Percentiles rank a stretch among this genome's conserved stretches.
Evolutionary conservation across 53 echinoderm and acorn worm species (phyloP).

Genomic region (Crossaster papposus): DNA sequence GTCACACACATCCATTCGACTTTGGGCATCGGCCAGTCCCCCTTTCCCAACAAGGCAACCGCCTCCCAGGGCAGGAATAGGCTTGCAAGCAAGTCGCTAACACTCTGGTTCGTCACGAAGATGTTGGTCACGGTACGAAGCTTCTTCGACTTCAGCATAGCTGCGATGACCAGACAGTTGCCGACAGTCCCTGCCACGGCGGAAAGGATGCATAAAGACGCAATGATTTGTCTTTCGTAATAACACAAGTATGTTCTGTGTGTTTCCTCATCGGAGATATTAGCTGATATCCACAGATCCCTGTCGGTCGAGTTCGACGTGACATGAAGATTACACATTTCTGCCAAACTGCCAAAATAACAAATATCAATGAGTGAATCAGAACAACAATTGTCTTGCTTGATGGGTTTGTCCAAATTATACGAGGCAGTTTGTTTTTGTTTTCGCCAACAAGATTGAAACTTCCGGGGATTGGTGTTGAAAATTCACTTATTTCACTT

Average conservation of each 20-base stretch:
- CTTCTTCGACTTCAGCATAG: conserved; percentile 9
- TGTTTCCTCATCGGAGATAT: background rate
- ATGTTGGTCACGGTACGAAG: conserved; percentile 16
- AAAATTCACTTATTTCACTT: too few species aligned
- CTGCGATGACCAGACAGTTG: conserved; percentile 6
- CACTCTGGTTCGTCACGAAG: conserved; percentile 10
- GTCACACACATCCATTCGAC: background rate
- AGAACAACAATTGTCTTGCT: too few species aligned
- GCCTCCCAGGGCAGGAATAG: conserved; percentile 34
- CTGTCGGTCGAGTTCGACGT: background rate
- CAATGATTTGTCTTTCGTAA: conserved; percentile 9
- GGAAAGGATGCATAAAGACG: background rate
- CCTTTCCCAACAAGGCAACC: background rate
- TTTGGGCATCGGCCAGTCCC: background rate
- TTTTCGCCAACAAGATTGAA: too few species aligned
- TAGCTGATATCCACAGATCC: background rate
- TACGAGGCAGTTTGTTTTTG: too few species aligned
- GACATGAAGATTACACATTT: background rate
- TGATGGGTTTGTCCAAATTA: too few species aligned
- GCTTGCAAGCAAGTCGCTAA: conserved; percentile 16
- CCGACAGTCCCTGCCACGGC: conserved; percentile 1
- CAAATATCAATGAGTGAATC: too few species aligned
- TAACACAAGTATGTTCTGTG: background rate
- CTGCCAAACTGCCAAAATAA: too few species aligned
- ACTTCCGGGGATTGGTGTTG: too few species aligned